Conservation (phyloP, 2,888 invertebrate species). For the Cecidostiba fungosa region DNA sequence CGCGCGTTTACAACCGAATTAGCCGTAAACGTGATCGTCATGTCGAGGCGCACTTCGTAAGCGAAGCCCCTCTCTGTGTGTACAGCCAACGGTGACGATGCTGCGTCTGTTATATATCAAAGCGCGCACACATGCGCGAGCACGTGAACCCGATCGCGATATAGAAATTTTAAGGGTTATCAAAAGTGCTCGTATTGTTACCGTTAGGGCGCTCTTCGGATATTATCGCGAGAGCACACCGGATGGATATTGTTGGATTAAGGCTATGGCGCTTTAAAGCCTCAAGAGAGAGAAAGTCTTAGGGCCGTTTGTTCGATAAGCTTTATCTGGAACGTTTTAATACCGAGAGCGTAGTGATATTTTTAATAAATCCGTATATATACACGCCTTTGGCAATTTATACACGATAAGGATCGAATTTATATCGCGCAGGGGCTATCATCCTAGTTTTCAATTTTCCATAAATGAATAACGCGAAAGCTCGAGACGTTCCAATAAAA, state of each 20-base stretch:
- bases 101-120: constrained; percentile 31
- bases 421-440: background rate
- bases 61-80: background rate
- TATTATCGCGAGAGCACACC: background rate
- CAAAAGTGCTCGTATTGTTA: constrained; percentile 46
- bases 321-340: background rate
- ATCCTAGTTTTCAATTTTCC: background rate
- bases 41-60: constrained; percentile 40
- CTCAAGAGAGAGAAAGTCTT: background rate
- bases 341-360: background rate
- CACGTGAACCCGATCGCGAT: constrained; percentile 44
- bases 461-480: constrained; percentile 10
- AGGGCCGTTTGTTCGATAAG: background rate
- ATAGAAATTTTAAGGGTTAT: constrained; percentile 56
- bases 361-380: background rate
- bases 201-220: constrained; percentile 4
- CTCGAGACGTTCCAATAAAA: background rate
- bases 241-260: background rate
- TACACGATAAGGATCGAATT: background rate
- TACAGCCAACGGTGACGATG: background rate
- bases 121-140: constrained; percentile 18
- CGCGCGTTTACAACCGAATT: constrained; percentile 60
- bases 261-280: background rate
- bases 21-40: constrained; percentile 61
- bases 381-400: background rate